Evolutionary conservation across 92 coral and sea anemone species (phyloP).

Genomic region (Epizoanthus ramosus): DNA sequence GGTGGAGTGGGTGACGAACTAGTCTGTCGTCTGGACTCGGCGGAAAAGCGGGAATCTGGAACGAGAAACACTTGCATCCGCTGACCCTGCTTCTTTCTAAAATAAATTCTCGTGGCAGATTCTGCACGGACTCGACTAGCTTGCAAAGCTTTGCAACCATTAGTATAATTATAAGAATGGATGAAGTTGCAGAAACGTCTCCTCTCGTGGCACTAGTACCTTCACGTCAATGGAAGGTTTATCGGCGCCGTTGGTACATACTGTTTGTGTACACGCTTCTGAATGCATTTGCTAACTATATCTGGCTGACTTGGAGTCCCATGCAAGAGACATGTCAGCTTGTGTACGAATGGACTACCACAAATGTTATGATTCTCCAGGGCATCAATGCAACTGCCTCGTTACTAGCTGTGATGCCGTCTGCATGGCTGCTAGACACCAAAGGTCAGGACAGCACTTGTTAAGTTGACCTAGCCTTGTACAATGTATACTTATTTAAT

Average conservation of each 20-base stretch:
- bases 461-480: too few species aligned
- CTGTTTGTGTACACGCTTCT: background rate
- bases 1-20: too few species aligned
- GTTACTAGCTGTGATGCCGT: conserved; percentile 6
- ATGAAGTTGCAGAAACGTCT: background rate
- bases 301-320: conserved; percentile 10
- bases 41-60: too few species aligned
- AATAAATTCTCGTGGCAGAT: too few species aligned
- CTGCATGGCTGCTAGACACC: conserved; percentile 13
- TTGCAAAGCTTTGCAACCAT: too few species aligned
- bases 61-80: too few species aligned
- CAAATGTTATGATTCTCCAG: conserved; percentile 18
- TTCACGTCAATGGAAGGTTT: background rate
- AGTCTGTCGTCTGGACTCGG: too few species aligned
- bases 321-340: conserved; percentile 11
- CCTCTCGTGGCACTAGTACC: too few species aligned
- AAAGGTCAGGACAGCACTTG: background rate
- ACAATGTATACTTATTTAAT: too few species aligned
- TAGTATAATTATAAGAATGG: background rate
- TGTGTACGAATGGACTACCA: conserved; percentile 2
- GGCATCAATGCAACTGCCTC: conserved; percentile 12
- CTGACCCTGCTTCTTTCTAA: too few species aligned
- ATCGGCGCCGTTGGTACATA: conserved; percentile 4
- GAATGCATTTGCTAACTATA: background rate
- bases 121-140: too few species aligned